Conservation (phyloP, 2,888 invertebrate genomes). For the Caenorhabditis panamensis region DNA sequence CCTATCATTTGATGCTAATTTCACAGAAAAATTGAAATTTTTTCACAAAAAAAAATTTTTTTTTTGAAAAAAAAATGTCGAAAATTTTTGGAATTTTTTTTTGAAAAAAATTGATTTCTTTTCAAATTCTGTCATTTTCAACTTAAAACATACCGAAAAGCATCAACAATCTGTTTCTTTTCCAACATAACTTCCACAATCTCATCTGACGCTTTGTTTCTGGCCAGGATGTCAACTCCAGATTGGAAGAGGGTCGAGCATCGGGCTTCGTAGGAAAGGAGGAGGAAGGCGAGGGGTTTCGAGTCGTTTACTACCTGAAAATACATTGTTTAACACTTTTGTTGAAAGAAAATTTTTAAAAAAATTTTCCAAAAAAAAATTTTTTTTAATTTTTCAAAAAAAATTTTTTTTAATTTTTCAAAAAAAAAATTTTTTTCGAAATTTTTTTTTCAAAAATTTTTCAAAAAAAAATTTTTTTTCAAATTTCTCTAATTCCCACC, state of each 20-base stretch:
- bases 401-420: too few relatives aligned
- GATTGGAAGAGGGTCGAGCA: slow-evolving; percentile 71
- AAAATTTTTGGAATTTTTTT: not conserved
- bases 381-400: too few relatives aligned
- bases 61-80: too few relatives aligned
- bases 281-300: slow-evolving; percentile 70
- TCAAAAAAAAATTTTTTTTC: not conserved
- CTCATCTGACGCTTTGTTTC: slow-evolving; percentile 63
- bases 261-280: slow-evolving; percentile 68
- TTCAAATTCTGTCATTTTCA: not conserved
- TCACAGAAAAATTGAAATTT: too few relatives aligned
- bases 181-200: slow-evolving; percentile 69
- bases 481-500: slow-evolving; percentile 34
- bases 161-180: slow-evolving; percentile 62
- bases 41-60: too few relatives aligned
- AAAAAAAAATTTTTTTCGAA: too few relatives aligned
- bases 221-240: slow-evolving; percentile 66
- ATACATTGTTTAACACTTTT: not conserved
- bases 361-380: too few relatives aligned
- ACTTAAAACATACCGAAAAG: slow-evolving; percentile 35
- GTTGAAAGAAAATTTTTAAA: too few relatives aligned
- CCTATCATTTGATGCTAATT: too few relatives aligned
- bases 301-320: slow-evolving; percentile 68
- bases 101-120: not conserved
- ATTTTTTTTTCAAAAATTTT: too few relatives aligned